Evolutionary conservation across 2,797 vertebrate genomes (phyloP), one percentile per base, ranked within the genome.

Genomic region (Pangasius djambal): DNA sequence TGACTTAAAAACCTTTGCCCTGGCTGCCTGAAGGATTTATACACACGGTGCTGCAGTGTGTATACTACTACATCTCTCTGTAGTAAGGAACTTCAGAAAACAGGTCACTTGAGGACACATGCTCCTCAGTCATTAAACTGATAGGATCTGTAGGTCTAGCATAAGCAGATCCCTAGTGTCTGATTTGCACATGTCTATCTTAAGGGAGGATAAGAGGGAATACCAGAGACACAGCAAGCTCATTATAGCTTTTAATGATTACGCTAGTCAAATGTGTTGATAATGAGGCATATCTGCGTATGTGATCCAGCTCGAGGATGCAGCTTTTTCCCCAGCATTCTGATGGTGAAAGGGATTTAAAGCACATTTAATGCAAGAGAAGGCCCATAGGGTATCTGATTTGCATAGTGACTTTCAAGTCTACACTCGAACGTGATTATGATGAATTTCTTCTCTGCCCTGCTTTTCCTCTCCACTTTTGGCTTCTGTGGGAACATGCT

Each of bases 11-110:
- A 95, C 93, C 93, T 93, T 93, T 93, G 90, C 95, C 94, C 95
- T 94, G 94, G 91, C 93, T 95, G 93, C 92, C 90, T 92, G 92
- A 92, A 90, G 91, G 94, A 96, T 96, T 95, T 95, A 96, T 96
- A 93, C 91, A 92, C 92, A 95, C 93, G 91, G 93, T 94, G 91
- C 92, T 85, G 93, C 91, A 92, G 92, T 88, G 91, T 44, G 40
- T 44, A 44, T 70, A 67, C 34, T 78, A 59, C 67, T 81, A 4
- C 48, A 87, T 67, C 86, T 89, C 72, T 86, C 50, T 82, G 85
- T 89, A 74, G 65, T 52, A 67, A 70, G 31, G 52, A 88, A 70
- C 85, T 82, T 61, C 57, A 81, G 50, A 72, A 88, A 89, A 82
- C 34, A 34, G 67, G 40, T 81, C 34, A 88, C 88, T 78, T 83